A percentile compares a stretch with the other conserved stretches of the same genome.
Evolutionary conservation across 1,140 invertebrate genomes (phyloP).

Genomic region (Temnothorax nylanderi): DNA sequence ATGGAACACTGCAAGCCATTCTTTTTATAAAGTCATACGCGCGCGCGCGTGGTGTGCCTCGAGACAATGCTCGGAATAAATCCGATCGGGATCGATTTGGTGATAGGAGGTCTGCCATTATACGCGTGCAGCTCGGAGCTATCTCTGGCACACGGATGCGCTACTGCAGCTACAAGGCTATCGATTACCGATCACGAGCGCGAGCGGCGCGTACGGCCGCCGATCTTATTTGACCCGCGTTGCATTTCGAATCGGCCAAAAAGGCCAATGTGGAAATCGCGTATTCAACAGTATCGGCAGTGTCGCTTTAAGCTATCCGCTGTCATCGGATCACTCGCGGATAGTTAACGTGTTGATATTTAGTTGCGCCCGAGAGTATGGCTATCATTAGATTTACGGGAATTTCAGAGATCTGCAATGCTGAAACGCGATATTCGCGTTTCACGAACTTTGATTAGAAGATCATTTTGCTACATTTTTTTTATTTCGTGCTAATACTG

Average conservation of each 20-base stretch:
- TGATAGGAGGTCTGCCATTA: conserved; percentile 30
- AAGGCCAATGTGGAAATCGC: background rate
- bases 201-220: background rate
- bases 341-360: conserved; percentile 54
- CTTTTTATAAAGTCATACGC: conserved; percentile 39
- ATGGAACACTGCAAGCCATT: conserved; percentile 43
- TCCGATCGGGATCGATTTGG: conserved; percentile 47
- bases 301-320: conserved; percentile 53
- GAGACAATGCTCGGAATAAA: conserved; percentile 57
- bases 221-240: conserved; percentile 43
- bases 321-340: conserved; percentile 32
- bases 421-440: conserved; percentile 6
- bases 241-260: conserved; percentile 21
- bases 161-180: conserved; percentile 27
- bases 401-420: conserved; percentile 11
- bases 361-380: background rate
- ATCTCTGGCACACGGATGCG: conserved; percentile 23
- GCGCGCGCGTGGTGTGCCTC: conserved; percentile 9
- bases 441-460: background rate
- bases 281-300: conserved; percentile 23
- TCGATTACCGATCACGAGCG: conserved; percentile 41
- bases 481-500: background rate
- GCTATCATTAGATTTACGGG: conserved; percentile 38
- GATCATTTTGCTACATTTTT: background rate
- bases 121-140: conserved; percentile 18